phyloP scores from a whole-genome alignment of 2,113 vertebrate genomes.

The Thamnophis sirtalis region DNA sequence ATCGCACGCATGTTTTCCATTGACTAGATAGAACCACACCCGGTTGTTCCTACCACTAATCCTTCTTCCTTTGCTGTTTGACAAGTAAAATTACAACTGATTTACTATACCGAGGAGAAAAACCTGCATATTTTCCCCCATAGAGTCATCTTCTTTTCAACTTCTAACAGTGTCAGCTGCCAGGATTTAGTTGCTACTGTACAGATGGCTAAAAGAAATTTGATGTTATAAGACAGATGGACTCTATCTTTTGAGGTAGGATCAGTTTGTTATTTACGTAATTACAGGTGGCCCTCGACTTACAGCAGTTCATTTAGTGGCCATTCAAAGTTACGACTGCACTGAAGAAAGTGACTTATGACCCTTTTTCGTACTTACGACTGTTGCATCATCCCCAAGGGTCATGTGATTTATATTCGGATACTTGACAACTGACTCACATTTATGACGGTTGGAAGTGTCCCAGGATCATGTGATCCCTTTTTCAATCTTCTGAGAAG shows the following conservation, averaged over 20 bases:
- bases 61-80: neutral
- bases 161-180: neutral
- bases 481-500: too few relatives aligned
- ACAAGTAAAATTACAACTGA: neutral
- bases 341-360: too few relatives aligned
- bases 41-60: neutral
- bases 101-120: neutral
- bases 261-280: neutral
- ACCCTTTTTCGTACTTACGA: too few relatives aligned
- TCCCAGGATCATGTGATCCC: too few relatives aligned
- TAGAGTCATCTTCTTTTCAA: neutral
- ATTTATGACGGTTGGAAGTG: too few relatives aligned
- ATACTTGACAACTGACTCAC: too few relatives aligned
- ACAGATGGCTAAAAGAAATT: neutral
- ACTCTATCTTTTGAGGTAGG: neutral
- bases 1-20: neutral
- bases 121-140: neutral
- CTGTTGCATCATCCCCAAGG: too few relatives aligned
- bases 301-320: too few relatives aligned
- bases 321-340: too few relatives aligned
- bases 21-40: neutral
- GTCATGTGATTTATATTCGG: too few relatives aligned
- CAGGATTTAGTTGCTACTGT: neutral
- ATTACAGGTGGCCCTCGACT: neutral
- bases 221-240: neutral